Evolutionary conservation across 2,888 invertebrate species (phyloP).

Genomic region (Pogonocherus hispidulus): DNA sequence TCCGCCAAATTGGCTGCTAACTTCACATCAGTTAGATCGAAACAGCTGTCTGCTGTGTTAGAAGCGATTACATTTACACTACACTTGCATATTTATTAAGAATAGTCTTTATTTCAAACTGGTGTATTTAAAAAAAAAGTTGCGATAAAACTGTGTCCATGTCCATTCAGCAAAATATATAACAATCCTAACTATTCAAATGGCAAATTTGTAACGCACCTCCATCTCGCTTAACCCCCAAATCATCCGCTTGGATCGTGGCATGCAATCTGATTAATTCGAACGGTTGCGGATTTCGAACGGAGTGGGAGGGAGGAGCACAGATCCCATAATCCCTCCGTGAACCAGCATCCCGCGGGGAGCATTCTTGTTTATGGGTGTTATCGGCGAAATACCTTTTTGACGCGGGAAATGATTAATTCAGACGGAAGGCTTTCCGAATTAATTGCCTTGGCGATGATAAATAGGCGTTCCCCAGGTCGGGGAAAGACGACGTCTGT

Average conservation of each 20-base stretch:
- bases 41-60: no score
- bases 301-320: slow-evolving; percentile 1
- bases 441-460: slow-evolving; percentile 20
- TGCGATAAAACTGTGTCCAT: no score
- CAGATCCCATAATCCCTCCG: slow-evolving; percentile 3
- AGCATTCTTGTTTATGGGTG: slow-evolving; percentile 19
- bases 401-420: slow-evolving; percentile 28
- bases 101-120: no score
- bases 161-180: background rate
- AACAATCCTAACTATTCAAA: background rate
- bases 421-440: slow-evolving; percentile 17
- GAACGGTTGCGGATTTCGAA: slow-evolving; percentile 17
- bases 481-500: slow-evolving; percentile 6
- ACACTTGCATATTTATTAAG: no score
- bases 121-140: no score
- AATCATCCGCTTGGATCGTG: background rate
- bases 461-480: slow-evolving; percentile 7
- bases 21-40: no score
- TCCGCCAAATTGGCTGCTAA: no score
- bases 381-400: slow-evolving; percentile 33
- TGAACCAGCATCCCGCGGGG: slow-evolving; percentile 4
- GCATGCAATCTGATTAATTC: slow-evolving; percentile 23
- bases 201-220: background rate
- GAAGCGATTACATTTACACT: no score
- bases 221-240: background rate